These are phyloP conservation scores for Trichogramma pretiosum DNA, from an alignment of 1,140 invertebrate species.

Conservation along the genomic window DNA sequence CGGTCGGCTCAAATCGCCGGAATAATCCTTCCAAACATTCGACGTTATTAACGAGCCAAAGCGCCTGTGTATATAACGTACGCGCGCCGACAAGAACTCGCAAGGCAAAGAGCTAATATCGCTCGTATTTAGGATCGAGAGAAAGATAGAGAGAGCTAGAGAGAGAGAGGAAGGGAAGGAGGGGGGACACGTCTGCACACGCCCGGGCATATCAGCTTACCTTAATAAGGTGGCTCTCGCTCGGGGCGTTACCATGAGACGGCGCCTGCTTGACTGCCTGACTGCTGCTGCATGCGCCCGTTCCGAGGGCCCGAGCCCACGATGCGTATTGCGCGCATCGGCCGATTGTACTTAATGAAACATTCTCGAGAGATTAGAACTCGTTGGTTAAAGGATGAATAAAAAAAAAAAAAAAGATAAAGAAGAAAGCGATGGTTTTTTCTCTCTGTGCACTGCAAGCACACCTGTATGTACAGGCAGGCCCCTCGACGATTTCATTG, in stretches of 20 bases:
- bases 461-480: neutral
- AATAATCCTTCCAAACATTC: slow-evolving; percentile 12
- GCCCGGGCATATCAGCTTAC: slow-evolving; percentile 33
- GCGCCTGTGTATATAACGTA: slow-evolving; percentile 6
- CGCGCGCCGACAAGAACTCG: neutral
- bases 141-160: too few species aligned
- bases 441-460: too few species aligned
- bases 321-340: neutral
- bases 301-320: too few species aligned
- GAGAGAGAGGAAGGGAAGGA: too few species aligned
- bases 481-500: neutral
- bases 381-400: too few species aligned
- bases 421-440: too few species aligned
- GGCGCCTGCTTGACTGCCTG: too few species aligned
- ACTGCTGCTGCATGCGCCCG: too few species aligned
- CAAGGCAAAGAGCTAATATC: too few species aligned
- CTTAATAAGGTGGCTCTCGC: slow-evolving; percentile 31
- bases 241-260: slow-evolving; percentile 36
- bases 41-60: slow-evolving; percentile 7
- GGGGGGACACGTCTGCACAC: too few species aligned
- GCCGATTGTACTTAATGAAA: slow-evolving; percentile 33
- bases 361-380: slow-evolving; percentile 33
- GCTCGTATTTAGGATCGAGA: too few species aligned
- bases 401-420: too few species aligned
- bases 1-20: neutral